A percentile compares a stretch with the other conserved stretches of the same genome.
Evolutionary conservation across 2,797 vertebrate genomes (phyloP).

Genomic region (Pelodytes ibericus): DNA sequence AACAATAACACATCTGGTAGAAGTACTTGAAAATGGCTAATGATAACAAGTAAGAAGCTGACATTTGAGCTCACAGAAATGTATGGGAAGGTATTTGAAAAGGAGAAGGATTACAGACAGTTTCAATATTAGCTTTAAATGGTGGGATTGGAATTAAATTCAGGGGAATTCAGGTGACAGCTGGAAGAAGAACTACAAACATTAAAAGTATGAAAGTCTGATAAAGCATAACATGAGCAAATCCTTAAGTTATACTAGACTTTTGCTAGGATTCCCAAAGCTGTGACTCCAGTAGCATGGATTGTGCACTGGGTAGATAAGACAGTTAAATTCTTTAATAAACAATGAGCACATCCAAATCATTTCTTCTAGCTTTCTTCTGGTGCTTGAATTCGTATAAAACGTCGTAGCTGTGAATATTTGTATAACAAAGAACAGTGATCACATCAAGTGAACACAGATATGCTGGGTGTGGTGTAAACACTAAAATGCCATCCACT

Average conservation of each 20-base stretch:
- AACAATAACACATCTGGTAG: too few relatives aligned
- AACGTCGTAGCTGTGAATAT: neutral
- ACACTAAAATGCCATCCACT: too few relatives aligned
- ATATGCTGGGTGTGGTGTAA: too few relatives aligned
- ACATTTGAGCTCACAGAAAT: too few relatives aligned
- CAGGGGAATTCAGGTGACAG: too few relatives aligned
- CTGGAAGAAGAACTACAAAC: too few relatives aligned
- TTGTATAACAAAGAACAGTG: too few relatives aligned
- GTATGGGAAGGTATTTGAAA: neutral
- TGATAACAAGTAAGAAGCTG: too few relatives aligned
- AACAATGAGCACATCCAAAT: constrained; percentile 53
- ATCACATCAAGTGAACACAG: too few relatives aligned
- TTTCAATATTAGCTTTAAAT: neutral
- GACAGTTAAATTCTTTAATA: constrained; percentile 50
- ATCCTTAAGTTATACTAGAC: constrained; percentile 4
- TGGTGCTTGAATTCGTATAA: neutral
- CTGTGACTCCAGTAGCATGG: constrained; percentile 42
- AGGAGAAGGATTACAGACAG: neutral
- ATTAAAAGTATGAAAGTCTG: too few relatives aligned
- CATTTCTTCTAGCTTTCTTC: neutral
- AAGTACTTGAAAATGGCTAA: too few relatives aligned
- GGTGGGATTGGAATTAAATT: neutral
- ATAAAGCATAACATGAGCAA: too few relatives aligned
- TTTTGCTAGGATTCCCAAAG: constrained; percentile 52
- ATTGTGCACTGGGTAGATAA: constrained; percentile 49